Conservation (phyloP, 2,888 invertebrate species). For the Pharmacophagus antenor region DNA sequence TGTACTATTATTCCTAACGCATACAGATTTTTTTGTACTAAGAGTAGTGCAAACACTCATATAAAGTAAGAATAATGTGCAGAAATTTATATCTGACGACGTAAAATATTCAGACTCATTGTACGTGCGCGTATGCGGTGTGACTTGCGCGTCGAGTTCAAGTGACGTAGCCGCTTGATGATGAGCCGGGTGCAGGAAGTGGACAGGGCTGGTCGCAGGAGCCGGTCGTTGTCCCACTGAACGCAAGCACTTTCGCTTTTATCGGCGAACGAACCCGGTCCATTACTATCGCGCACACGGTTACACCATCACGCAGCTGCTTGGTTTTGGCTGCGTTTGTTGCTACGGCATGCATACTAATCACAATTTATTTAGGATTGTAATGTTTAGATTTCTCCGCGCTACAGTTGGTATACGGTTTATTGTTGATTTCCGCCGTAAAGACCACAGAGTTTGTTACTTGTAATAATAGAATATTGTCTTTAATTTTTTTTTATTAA, state of each 20-base stretch:
- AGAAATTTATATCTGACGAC: background rate
- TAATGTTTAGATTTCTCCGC: slow-evolving; percentile 72
- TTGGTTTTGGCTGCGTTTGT: slow-evolving; percentile 69
- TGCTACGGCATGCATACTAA: slow-evolving; percentile 70
- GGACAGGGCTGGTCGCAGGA: slow-evolving; percentile 61
- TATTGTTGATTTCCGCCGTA: slow-evolving; percentile 30
- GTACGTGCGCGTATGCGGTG: slow-evolving; percentile 23
- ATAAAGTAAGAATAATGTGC: background rate
- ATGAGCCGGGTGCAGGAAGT: slow-evolving; percentile 60
- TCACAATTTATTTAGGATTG: slow-evolving; percentile 59
- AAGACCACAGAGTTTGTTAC: background rate
- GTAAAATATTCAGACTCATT: background rate
- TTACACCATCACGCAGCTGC: slow-evolving; percentile 68
- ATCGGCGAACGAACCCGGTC: slow-evolving; percentile 78
- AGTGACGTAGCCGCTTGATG: slow-evolving; percentile 48
- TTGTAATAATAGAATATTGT: background rate
- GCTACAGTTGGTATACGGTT: slow-evolving; percentile 36
- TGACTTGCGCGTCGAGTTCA: slow-evolving; percentile 36
- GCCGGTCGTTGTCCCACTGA: slow-evolving; percentile 79
- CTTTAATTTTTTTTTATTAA: background rate
- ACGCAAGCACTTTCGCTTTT: slow-evolving; percentile 77
- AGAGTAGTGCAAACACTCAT: background rate
- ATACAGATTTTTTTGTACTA: too few species aligned
- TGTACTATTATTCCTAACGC: too few species aligned
- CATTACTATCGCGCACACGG: slow-evolving; percentile 73